phyloP scores from a whole-genome alignment of 2,888 invertebrate genomes.

The Chymomyza procnemis region DNA sequence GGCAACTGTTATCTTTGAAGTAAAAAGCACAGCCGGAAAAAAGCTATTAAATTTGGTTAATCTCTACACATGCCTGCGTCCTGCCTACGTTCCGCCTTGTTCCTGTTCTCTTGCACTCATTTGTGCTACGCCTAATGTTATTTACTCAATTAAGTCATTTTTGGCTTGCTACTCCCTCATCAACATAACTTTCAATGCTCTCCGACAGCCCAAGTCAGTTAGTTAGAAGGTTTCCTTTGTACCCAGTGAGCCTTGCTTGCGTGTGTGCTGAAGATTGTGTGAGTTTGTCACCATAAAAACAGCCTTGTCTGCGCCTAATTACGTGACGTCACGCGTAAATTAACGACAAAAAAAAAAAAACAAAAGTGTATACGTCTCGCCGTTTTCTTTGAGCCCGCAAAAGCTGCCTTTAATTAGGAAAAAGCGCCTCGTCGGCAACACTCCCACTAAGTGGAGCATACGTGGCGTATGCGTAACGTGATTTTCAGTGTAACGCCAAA shows the following conservation, averaged over 20 bases:
- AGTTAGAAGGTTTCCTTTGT: not conserved
- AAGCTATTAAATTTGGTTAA: not conserved
- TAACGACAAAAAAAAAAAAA: not conserved
- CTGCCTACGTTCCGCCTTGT: not conserved
- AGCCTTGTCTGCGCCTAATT: not conserved
- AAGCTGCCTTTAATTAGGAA: not conserved
- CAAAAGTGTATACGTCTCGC: not conserved
- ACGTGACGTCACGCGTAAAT: not conserved
- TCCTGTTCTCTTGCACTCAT: not conserved
- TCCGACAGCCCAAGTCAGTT: not conserved
- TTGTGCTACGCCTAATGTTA: not conserved
- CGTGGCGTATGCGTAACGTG: not conserved
- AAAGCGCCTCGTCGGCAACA: not conserved
- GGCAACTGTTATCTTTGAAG: not conserved
- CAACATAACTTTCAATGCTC: not conserved
- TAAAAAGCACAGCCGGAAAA: not conserved
- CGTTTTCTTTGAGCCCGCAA: not conserved
- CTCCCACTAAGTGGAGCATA: not conserved
- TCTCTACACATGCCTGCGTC: not conserved
- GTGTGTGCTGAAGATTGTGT: not conserved
- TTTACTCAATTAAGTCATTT: conserved; percentile 3
- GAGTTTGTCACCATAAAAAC: not conserved
- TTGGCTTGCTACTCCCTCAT: not conserved
- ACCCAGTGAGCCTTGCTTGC: too few species aligned
- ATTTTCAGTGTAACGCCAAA: not conserved